Evolutionary conservation across 2,113 vertebrate species (phyloP), one percentile per base, ranked within the genome.

Genomic region (Antennarius striatus): DNA sequence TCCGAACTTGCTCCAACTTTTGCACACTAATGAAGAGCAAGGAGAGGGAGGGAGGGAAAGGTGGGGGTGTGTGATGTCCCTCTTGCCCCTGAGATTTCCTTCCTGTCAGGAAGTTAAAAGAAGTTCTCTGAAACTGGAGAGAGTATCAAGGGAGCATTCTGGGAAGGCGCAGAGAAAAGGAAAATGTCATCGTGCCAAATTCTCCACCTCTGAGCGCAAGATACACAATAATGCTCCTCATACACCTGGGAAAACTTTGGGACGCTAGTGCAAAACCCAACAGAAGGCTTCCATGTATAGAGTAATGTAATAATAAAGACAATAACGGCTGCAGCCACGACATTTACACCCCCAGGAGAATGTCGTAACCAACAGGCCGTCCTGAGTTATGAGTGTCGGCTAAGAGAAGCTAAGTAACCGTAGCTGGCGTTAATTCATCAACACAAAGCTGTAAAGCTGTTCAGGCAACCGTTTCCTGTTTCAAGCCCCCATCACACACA

Each of bases 1-100:
- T 86, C 85, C 80, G 74, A 85, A 86, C 61, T 83, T 40, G 77
- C 75, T 73, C 69, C 54, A 68, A 82, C 80, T 88, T 82, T 75
- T 45, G 66, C 22, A 12, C 70, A 48, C 81, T 85, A 83, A 84
- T 89, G 89, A 85, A 85, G 83, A 83, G 65, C 79, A 63, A 63
- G 62, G 68, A 48, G 77, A 57, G 63, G 67, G 64, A 58, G 66
- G 53, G 65, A 51, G 65, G 53, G 50, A 40, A 22, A 1, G 22
- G 22, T 22, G 22, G 22, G 1, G 30, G 58, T 60, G 55, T 52
- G 77, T 51, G 68, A 74, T 76, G 79, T 58, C 80, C 68, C 63
- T 63, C 56, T 12, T 68, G 74, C 83, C 78, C 75, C 68, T 52
- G 39, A 82, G 64, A 71, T 57, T 63, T 73, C 64, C 71, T 77